Base-by-base conservation (phyloP, 2,113 vertebrate genomes). In the Centropus unirufus region DNA sequence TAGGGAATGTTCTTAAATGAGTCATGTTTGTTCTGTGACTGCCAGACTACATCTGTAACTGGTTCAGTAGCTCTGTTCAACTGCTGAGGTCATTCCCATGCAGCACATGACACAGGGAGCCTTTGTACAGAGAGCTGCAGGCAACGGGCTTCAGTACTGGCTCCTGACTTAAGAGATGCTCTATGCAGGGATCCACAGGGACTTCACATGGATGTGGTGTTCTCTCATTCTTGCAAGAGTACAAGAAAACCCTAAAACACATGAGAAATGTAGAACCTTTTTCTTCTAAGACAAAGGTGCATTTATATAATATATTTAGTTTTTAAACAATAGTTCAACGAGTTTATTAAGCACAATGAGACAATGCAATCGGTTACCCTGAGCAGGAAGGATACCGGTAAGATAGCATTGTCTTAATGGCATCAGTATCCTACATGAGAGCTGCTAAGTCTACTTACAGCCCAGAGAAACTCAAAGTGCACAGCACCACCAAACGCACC, bases 1-100 rank as follows among this genome's bases (percentile, higher is more conserved):
- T 58, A 95, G 69, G 40, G 77, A 94, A 92, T 84, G 96, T 94
- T 93, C 96, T 93, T 87, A 57, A 67, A 61, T 89, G 91, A 97
- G 68, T 96, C 92, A 91, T 61, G 87, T 92, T 96, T 95, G 80
- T 95, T 96, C 89, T 91, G 9, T 64, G 92, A 36, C 78, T 91
- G 94, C 89, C 94, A 92, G 62, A 49, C 74, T 96, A 46, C 91
- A 91, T 96, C 87, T 2, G 1, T 57, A 72, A 90, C 94, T 86
- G 96, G 96, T 93, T 93, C 86, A 89, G 88, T 94, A 68, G 80
- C 90, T 96, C 85, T 82, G 3, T 89, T 92, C 82, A 86, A 8
- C 66, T 57, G n/a, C 14, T 82, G 90, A 97, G 76, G 52, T 89
- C 88, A 89, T 81, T 93, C 66, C 88, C 55, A 75, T 93, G 83